Conservation (phyloP, 2,113 vertebrate species). For the Antechinus stuartii region DNA sequence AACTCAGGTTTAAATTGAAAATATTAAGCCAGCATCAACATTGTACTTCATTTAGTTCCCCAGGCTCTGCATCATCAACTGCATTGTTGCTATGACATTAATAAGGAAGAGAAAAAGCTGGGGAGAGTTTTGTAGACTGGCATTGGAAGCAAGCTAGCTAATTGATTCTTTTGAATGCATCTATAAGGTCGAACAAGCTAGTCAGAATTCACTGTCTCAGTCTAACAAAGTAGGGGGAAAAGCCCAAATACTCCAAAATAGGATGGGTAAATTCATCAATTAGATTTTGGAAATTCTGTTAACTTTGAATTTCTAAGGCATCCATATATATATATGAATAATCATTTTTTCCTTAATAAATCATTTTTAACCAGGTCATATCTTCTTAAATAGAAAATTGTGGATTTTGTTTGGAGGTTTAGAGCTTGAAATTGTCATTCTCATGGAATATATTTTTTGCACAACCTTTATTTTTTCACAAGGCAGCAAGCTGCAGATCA, state of each 20-base stretch:
- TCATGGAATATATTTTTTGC: conserved; percentile 47
- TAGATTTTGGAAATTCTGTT: not conserved
- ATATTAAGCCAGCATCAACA: not conserved
- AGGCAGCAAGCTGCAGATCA: conserved; percentile 59
- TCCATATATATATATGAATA: not conserved
- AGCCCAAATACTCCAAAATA: not conserved
- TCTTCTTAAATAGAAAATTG: conserved; percentile 31
- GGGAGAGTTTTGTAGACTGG: not conserved
- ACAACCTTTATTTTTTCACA: conserved; percentile 65
- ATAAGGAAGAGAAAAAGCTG: conserved; percentile 31
- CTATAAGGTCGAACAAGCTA: not conserved
- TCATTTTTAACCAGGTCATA: conserved; percentile 8
- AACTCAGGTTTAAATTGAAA: conserved; percentile 44
- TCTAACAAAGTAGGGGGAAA: conserved; percentile 16
- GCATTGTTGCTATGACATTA: not conserved
- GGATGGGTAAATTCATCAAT: conserved; percentile 42
- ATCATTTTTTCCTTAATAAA: not conserved
- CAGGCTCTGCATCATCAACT: not conserved
- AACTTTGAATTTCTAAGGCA: not conserved
- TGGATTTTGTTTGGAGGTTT: conserved; percentile 48
- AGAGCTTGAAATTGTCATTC: conserved; percentile 59
- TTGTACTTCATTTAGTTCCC: not conserved
- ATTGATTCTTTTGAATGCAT: conserved; percentile 19
- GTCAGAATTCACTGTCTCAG: conserved; percentile 11
- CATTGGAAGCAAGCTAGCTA: not conserved